Evolutionary conservation across 2,888 invertebrate genomes (phyloP), one percentile per base, ranked within the genome.

Genomic region (Clostera curtula): DNA sequence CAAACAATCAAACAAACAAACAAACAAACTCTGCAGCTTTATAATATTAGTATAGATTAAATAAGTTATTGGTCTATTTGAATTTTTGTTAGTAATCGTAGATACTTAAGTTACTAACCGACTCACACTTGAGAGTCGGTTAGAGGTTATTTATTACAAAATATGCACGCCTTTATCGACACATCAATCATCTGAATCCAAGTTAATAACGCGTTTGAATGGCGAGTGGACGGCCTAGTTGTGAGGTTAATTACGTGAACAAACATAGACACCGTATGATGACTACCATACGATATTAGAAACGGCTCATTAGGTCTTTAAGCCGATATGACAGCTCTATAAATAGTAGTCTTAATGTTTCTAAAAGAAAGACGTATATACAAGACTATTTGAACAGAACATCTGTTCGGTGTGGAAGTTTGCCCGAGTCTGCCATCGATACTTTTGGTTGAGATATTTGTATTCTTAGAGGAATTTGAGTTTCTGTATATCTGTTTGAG

Each of bases 291-390:
- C 72, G 56, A 67, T 72, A 74, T 76, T 69, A 67, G 75, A 74
- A 71, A 68, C 79, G 76, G 66, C 74, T 82, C 80, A 80, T 80
- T 82, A 80, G 72, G 65, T 74, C 55, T 73, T 73, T 77, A 79
- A 80, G 67, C 61, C 61, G 60, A 71, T 61, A 70, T 79, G 82
- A 80, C 80, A 79, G 67, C 53, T 72, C 74, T 65, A 73, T 72
- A 77, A 74, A 77, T 80, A 79, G 69, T 43, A 44, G 50, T 51
- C 62, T n/a, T n/a, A n/a, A n/a, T n/a, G n/a, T n/a, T n/a, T 45
- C 43, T 50, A 58, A 59, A 64, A 63, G 65, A 68, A 56, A 56
- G 49, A 54, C 55, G 54, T 61, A 58, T 56, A 62, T 64, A 57
- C 45, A 50, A 56, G 63, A 57, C 58, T 64, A 55, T 59, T 62